Evolutionary conservation across 2,888 invertebrate species (phyloP), one percentile per base, ranked within the genome.

Genomic region (Allophyes oxyacanthae): DNA sequence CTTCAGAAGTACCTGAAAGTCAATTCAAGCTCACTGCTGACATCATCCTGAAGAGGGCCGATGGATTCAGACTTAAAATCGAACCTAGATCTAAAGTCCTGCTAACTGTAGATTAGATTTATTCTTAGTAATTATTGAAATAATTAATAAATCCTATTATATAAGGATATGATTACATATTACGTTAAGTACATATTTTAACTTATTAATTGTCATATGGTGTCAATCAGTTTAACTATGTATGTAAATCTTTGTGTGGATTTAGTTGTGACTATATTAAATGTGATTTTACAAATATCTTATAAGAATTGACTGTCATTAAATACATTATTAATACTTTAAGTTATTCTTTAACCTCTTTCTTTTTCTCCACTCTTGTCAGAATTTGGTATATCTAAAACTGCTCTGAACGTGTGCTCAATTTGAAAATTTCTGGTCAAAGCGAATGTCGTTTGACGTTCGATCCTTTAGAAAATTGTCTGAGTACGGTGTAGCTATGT

Each of bases 11-110:
- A 13, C 94, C 95, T 36, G 96, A 96, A 77, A 87, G 95, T 20
- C 95, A 97, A 70, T 97, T 96, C 83, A 94, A 95, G 71, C 90
- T 97, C 1, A 96, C 96, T 82, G 96, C 93, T 11, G 97, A 97
- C 78, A 96, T 97, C 72, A 97, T 97, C 67, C 85, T 97, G 51
- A 97, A 97, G 87, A 92, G 97, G 55, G 94, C 95, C 25, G 96
- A 97, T 63, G 97, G 97, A 2, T 97, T 97, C 87, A 95, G 95
- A 73, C 92, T 97, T 45, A 92, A 91, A 63, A 88, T 97, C 56
- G 96, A 96, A 79, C 95, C 96, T 0, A 95, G 97, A 74, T 90
- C 91, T 9, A 75, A 83, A 60, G 75, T 82, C 2, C 84, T 86
- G 4, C 66, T 77, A 11, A 70, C 64, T 26, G 49, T 60, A 48